Conservation (phyloP, 2,888 invertebrate genomes). For the Apoda limacodes region DNA sequence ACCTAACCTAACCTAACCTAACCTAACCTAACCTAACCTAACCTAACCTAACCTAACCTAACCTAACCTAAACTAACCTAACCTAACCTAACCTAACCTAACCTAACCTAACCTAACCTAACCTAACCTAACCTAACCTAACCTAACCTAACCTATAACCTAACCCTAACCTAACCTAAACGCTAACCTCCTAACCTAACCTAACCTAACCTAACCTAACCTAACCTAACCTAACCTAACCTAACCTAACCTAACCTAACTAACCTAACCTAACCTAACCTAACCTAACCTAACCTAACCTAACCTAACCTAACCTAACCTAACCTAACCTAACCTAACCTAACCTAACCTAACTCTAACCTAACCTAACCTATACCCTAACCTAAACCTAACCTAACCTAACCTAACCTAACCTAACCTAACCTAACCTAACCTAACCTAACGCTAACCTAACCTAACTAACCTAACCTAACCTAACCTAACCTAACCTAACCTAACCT, state of each 20-base stretch:
- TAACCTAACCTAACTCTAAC: conserved; percentile 14
- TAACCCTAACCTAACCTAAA: conserved; percentile 15
- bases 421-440: conserved; percentile 12
- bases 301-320: conserved; percentile 10
- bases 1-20: conserved; percentile 20
- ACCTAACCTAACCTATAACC: conserved; percentile 16
- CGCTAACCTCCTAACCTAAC: conserved; percentile 13
- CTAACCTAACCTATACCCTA: conserved; percentile 15
- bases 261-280: conserved; percentile 9
- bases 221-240: conserved; percentile 12
- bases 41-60: conserved; percentile 21
- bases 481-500: conserved; percentile 12
- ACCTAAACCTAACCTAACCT: conserved; percentile 14
- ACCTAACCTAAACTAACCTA: conserved; percentile 19
- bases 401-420: conserved; percentile 11
- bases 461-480: conserved; percentile 14
- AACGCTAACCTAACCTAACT: conserved; percentile 13
- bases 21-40: conserved; percentile 21
- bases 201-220: conserved; percentile 10
- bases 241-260: conserved; percentile 10
- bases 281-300: conserved; percentile 9
- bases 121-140: conserved; percentile 17
- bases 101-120: conserved; percentile 19
- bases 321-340: conserved; percentile 10
- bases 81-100: conserved; percentile 19